phyloP scores from a whole-genome alignment of 2,888 invertebrate genomes.

The Polymixis lichenea region DNA sequence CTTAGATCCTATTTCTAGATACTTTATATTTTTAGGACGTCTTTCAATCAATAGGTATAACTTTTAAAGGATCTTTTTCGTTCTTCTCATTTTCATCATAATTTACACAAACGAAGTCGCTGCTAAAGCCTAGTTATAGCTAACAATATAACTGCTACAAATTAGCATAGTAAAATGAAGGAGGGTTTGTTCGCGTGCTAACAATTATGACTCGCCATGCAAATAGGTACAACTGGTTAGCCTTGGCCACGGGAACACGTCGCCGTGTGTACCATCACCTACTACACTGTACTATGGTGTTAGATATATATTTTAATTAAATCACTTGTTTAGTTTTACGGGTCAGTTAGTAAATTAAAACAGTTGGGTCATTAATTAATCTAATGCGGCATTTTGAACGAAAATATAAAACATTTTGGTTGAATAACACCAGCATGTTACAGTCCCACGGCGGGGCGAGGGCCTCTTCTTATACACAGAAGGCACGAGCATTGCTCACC shows the following conservation, averaged over 20 bases:
- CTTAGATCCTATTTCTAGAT: too few species aligned
- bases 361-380: neutral
- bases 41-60: too few species aligned
- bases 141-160: conserved; percentile 35
- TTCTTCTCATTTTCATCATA: neutral
- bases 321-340: conserved; percentile 29
- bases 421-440: neutral
- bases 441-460: neutral
- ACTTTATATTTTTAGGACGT: too few species aligned
- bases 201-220: conserved; percentile 61
- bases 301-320: conserved; percentile 21
- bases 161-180: conserved; percentile 53
- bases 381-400: neutral
- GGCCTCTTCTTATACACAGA: neutral
- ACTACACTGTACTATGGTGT: neutral
- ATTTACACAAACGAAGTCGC: conserved; percentile 28
- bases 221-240: conserved; percentile 47
- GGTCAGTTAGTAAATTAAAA: conserved; percentile 28
- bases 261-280: conserved; percentile 20
- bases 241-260: conserved; percentile 47
- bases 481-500: neutral
- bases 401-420: neutral
- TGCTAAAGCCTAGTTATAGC: conserved; percentile 20
- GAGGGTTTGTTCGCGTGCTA: conserved; percentile 61
- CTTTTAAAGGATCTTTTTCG: too few species aligned